phyloP scores from a whole-genome alignment of 2,113 vertebrate species.

The Epinephelus fuscoguttatus region DNA sequence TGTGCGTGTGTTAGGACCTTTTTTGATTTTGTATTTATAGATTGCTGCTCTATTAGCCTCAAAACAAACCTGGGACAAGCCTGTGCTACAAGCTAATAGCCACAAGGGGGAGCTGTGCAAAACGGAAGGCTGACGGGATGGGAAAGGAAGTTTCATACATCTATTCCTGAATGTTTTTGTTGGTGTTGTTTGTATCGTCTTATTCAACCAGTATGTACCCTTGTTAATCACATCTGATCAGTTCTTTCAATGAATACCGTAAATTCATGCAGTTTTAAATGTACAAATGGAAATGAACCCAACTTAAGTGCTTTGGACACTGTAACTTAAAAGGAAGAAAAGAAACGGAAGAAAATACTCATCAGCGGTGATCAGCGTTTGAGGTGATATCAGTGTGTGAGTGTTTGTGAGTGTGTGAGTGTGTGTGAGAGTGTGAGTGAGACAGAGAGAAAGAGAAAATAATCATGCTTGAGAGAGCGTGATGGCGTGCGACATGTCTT shows the following conservation, averaged over 20 bases:
- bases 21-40: conserved; percentile 17
- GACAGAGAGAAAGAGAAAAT: neutral
- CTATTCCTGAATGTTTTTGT: conserved; percentile 64
- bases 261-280: conserved; percentile 65
- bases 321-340: conserved; percentile 63
- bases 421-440: conserved; percentile 10
- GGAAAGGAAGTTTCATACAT: conserved; percentile 55
- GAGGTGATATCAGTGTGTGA: conserved; percentile 39
- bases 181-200: conserved; percentile 61
- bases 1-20: neutral
- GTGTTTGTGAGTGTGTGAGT: conserved; percentile 7
- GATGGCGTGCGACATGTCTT: conserved; percentile 64
- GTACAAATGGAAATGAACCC: conserved; percentile 67
- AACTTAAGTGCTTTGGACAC: conserved; percentile 67
- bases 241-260: conserved; percentile 55
- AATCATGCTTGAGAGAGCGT: conserved; percentile 31
- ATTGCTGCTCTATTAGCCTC: conserved; percentile 34
- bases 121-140: conserved; percentile 46
- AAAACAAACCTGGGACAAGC: conserved; percentile 22
- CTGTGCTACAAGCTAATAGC: conserved; percentile 51
- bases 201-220: conserved; percentile 60
- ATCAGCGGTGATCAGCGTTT: conserved; percentile 48
- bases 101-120: conserved; percentile 75
- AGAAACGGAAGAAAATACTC: conserved; percentile 38
- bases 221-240: conserved; percentile 57